These are phyloP conservation scores for Caenorhabditis sulstoni DNA, from an alignment of 2,888 invertebrate genomes.

Conservation along the genomic window DNA sequence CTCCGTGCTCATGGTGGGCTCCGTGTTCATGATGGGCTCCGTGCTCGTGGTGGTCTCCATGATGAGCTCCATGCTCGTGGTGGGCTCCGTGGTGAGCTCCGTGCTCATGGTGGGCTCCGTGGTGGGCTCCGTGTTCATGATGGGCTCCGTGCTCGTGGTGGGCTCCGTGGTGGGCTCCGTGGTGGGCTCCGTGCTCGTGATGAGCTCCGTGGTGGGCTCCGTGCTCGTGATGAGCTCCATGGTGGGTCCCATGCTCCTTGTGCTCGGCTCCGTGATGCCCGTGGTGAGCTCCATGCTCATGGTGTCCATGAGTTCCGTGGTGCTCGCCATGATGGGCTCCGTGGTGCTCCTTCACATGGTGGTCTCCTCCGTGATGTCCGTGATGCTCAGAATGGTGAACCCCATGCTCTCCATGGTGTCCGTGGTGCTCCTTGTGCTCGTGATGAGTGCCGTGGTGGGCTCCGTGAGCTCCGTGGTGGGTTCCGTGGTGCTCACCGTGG, in stretches of 20 bases:
- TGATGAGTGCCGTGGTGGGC: conserved; percentile 20
- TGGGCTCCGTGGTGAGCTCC: conserved; percentile 9
- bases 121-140: conserved; percentile 17
- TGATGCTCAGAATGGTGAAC: conserved; percentile 18
- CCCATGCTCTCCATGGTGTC: conserved; percentile 13
- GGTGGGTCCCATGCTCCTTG: conserved; percentile 15
- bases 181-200: conserved; percentile 35
- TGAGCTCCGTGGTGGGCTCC: conserved; percentile 25
- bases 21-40: conserved; percentile 12
- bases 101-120: conserved; percentile 15
- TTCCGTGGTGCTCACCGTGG: conserved; percentile 38
- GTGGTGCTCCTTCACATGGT: conserved; percentile 31
- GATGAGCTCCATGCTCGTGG: not conserved
- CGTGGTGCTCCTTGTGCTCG: conserved; percentile 10
- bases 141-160: conserved; percentile 7
- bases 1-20: not conserved
- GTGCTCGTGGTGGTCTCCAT: not conserved
- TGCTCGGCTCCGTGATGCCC: conserved; percentile 23
- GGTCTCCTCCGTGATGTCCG: not conserved
- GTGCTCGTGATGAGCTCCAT: conserved; percentile 30
- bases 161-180: conserved; percentile 26
- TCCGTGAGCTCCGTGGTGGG: conserved; percentile 27
- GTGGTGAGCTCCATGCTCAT: conserved; percentile 21
- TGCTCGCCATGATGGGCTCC: conserved; percentile 23
- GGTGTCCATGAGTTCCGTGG: conserved; percentile 8